These are phyloP conservation scores for Melipona quadrifasciata DNA, from an alignment of 1,140 invertebrate species.

Conservation along the genomic window DNA sequence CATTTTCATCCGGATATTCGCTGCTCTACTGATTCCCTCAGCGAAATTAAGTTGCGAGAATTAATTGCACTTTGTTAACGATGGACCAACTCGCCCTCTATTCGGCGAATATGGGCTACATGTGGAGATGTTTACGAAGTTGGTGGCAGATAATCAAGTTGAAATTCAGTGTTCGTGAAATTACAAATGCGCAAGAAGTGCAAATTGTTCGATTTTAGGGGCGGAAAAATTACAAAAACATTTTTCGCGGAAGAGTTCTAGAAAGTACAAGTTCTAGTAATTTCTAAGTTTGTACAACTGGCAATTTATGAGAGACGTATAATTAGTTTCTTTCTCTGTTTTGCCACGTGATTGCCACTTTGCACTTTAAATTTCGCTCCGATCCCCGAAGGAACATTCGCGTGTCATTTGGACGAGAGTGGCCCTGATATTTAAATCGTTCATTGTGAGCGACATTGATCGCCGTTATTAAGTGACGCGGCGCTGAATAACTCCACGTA, in stretches of 20 bases:
- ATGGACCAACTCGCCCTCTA: background rate
- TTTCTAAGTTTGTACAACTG: background rate
- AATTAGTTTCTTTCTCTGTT: background rate
- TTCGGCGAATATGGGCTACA: background rate
- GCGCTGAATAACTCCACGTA: slow-evolving; percentile 6
- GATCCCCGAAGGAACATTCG: background rate
- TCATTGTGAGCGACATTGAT: background rate
- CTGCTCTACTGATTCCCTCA: background rate
- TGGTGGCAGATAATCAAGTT: too few species aligned
- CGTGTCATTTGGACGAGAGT: too few species aligned
- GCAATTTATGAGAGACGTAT: background rate
- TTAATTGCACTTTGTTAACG: background rate
- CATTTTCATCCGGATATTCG: background rate
- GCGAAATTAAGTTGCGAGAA: background rate
- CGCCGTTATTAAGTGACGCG: background rate
- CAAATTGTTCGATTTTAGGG: too few species aligned
- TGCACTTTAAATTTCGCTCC: background rate
- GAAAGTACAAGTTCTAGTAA: background rate
- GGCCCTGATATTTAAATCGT: background rate
- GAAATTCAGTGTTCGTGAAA: too few species aligned
- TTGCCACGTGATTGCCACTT: background rate
- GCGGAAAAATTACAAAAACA: too few species aligned
- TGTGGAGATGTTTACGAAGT: background rate
- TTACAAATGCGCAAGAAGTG: too few species aligned
- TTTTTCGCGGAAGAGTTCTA: background rate